A percentile compares a stretch with the other conserved stretches of the same genome.
Evolutionary conservation across 1,140 invertebrate species (phyloP).

Genomic region (Calosoma granatense): DNA sequence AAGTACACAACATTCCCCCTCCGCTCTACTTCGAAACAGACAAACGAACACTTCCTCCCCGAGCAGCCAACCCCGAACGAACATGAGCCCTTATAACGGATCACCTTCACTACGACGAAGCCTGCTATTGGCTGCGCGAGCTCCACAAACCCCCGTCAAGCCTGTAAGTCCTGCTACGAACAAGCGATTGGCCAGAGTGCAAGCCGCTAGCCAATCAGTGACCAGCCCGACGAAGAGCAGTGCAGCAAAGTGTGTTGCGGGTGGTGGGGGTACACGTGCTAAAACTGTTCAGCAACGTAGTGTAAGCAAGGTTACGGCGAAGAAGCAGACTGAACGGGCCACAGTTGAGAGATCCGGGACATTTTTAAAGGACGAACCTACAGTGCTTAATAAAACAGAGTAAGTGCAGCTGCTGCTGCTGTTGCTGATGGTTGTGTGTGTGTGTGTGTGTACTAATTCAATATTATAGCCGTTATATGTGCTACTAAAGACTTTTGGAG

Average conservation of each 20-base stretch:
- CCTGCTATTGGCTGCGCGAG: slow-evolving; percentile 29
- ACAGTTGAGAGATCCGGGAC: slow-evolving; percentile 51
- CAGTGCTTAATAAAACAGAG: slow-evolving; percentile 18
- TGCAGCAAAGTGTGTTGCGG: slow-evolving; percentile 26
- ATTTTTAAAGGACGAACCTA: slow-evolving; percentile 57
- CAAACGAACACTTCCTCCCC: slow-evolving; percentile 27
- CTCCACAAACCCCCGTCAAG: slow-evolving; percentile 32
- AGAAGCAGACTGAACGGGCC: slow-evolving; percentile 21
- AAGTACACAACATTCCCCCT: neutral
- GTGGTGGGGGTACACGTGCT: slow-evolving; percentile 13
- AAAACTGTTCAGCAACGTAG: slow-evolving; percentile 4
- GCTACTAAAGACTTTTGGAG: neutral
- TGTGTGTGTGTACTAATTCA: too few species aligned
- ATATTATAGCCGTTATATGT: neutral
- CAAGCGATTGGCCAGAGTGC: slow-evolving; percentile 19
- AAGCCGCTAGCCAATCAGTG: slow-evolving; percentile 18
- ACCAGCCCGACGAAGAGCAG: slow-evolving; percentile 32
- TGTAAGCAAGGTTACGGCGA: slow-evolving; percentile 9
- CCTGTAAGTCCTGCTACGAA: slow-evolving; percentile 29
- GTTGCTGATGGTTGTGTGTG: too few species aligned
- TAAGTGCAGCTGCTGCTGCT: neutral
- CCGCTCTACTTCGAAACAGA: slow-evolving; percentile 13
- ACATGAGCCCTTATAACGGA: slow-evolving; percentile 24
- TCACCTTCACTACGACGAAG: slow-evolving; percentile 29
- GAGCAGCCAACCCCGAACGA: slow-evolving; percentile 30